Conservation (phyloP, 2,797 vertebrate species). For the Lutjanus campechanus region DNA sequence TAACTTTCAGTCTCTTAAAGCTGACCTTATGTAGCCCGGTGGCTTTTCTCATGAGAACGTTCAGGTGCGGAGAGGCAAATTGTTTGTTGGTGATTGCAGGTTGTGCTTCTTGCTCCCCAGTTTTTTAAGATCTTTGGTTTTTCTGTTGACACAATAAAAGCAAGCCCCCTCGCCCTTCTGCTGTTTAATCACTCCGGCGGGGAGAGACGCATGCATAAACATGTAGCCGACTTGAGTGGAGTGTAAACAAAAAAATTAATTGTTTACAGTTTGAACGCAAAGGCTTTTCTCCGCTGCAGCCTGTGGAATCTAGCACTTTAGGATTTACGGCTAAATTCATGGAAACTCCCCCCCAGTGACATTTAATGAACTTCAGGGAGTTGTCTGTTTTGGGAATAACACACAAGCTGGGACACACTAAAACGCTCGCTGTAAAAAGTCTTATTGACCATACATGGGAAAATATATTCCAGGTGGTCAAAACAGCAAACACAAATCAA, state of each 20-base stretch:
- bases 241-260: conserved; percentile 72
- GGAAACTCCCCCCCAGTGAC: conserved; percentile 66
- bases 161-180: conserved; percentile 1
- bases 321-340: conserved; percentile 68
- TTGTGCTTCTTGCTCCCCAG: conserved; percentile 3
- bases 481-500: conserved; percentile 27
- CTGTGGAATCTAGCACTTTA: conserved; percentile 74
- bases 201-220: conserved; percentile 58
- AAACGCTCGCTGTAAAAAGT: conserved; percentile 37
- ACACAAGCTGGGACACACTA: conserved; percentile 38
- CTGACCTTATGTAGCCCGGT: not conserved
- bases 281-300: conserved; percentile 33
- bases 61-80: conserved; percentile 12
- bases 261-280: conserved; percentile 72
- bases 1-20: not conserved
- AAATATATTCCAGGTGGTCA: conserved; percentile 55
- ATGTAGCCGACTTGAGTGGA: conserved; percentile 44
- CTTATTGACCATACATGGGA: conserved; percentile 74
- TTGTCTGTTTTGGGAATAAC: conserved; percentile 74
- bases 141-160: conserved; percentile 73
- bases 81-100: conserved; percentile 30
- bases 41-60: conserved; percentile 37
- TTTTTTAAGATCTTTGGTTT: conserved; percentile 46
- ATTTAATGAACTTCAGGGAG: conserved; percentile 77
- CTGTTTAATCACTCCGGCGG: conserved; percentile 48